A percentile compares a stretch with the other conserved stretches of the same genome.
These are phyloP conservation scores for Hirtodrosophila histrioides DNA, from an alignment of 2,888 invertebrate species.

Conservation along the genomic window DNA sequence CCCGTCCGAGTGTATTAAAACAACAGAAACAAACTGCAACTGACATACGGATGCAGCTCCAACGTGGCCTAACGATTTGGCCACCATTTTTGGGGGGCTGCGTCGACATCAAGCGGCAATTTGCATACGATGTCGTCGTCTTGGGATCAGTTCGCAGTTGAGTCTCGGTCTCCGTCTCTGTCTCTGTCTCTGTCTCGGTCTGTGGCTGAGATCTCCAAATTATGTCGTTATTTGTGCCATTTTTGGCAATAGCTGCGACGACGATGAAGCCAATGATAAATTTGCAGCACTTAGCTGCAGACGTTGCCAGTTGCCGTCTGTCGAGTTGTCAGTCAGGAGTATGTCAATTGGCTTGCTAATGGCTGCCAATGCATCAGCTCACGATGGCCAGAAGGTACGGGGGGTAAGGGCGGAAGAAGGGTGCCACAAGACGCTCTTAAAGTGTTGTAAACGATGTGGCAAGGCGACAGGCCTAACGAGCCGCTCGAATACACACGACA, in stretches of 20 bases:
- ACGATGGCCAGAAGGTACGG: constrained; percentile 22
- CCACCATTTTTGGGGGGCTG: constrained; percentile 69
- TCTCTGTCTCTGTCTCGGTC: constrained; percentile 1
- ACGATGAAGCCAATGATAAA: constrained; percentile 68
- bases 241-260: constrained; percentile 70
- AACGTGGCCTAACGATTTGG: constrained; percentile 69
- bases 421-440: constrained; percentile 48
- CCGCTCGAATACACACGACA: constrained; percentile 45
- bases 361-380: constrained; percentile 70
- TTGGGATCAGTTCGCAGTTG: constrained; percentile 16
- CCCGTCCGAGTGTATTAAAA: constrained; percentile 1
- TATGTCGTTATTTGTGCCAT: constrained; percentile 83
- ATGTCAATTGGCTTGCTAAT: constrained; percentile 78
- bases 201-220: constrained; percentile 71
- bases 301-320: constrained; percentile 33
- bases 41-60: constrained; percentile 41
- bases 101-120: constrained; percentile 48
- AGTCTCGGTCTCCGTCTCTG: not conserved
- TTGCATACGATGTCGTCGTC: constrained; percentile 56
- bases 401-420: not conserved
- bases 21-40: constrained; percentile 1
- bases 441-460: constrained; percentile 73
- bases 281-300: constrained; percentile 70
- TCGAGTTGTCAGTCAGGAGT: constrained; percentile 66
- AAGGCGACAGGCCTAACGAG: constrained; percentile 67